Conservation (phyloP, 2,797 vertebrate species). For the Hyperoplus lanceolatus region DNA sequence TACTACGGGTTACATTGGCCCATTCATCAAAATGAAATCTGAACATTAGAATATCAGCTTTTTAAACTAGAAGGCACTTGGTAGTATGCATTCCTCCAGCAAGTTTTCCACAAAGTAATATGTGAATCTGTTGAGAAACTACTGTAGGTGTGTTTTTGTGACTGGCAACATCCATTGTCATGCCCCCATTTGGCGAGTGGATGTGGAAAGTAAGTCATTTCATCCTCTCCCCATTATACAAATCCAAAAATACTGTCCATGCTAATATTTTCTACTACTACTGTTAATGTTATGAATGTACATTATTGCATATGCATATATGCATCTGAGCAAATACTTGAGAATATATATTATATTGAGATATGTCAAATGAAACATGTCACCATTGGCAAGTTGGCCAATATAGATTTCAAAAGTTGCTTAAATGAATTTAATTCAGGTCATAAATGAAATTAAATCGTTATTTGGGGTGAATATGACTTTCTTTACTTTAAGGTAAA, state of each 20-base stretch:
- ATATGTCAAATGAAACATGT: neutral
- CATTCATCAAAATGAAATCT: slow-evolving; percentile 8
- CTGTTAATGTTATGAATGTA: neutral
- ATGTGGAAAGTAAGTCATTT: too few relatives aligned
- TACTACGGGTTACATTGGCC: slow-evolving; percentile 29
- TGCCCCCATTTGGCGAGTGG: too few relatives aligned
- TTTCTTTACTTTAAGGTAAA: neutral
- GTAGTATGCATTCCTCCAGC: neutral
- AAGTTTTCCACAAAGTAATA: neutral
- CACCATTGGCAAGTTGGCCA: neutral
- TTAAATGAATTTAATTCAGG: neutral
- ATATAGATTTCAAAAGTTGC: neutral
- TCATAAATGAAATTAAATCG: neutral
- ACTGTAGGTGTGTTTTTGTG: too few relatives aligned
- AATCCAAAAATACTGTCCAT: too few relatives aligned
- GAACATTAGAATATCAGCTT: neutral
- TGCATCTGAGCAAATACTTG: neutral
- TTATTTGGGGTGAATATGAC: neutral
- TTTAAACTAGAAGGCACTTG: neutral
- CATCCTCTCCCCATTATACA: too few relatives aligned
- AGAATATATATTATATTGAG: neutral
- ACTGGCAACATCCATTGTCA: too few relatives aligned
- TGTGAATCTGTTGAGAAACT: neutral
- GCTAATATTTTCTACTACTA: neutral
- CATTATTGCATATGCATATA: neutral